Percentiles rank a stretch among this genome's conserved stretches.
Conservation (phyloP, 1,140 invertebrate genomes). For the Brachionus plicatilis region DNA sequence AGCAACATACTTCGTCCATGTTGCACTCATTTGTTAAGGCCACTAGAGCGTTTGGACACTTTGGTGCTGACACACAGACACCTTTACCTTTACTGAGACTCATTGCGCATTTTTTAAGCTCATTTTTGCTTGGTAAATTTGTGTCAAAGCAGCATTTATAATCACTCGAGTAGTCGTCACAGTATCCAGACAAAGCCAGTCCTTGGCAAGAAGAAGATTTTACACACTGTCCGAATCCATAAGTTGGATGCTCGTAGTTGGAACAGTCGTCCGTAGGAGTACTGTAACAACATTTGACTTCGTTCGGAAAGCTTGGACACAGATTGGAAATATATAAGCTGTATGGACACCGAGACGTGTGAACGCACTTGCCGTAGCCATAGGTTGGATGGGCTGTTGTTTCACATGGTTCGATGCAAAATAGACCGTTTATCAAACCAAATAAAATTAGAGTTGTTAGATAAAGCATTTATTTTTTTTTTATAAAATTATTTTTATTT, state of each 20-base stretch:
- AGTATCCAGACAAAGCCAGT: slow-evolving; percentile 26
- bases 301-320: background rate
- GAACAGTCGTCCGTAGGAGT: background rate
- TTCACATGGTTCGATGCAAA: slow-evolving; percentile 14
- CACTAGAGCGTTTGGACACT: background rate
- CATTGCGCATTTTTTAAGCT: slow-evolving; percentile 28
- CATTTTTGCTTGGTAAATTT: background rate
- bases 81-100: slow-evolving; percentile 32
- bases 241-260: background rate
- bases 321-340: slow-evolving; percentile 5
- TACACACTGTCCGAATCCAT: slow-evolving; percentile 33
- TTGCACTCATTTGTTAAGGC: slow-evolving; percentile 11
- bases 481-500: background rate
- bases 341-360: background rate
- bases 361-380: slow-evolving; percentile 20
- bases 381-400: background rate
- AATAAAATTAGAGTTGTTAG: background rate
- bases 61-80: background rate
- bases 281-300: slow-evolving; percentile 38
- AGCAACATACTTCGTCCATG: slow-evolving; percentile 18
- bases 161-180: background rate
- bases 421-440: background rate
- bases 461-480: background rate
- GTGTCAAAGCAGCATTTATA: slow-evolving; percentile 28
- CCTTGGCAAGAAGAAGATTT: background rate